Evolutionary conservation across 2,797 vertebrate genomes (phyloP).

Genomic region (Octomys mimax): DNA sequence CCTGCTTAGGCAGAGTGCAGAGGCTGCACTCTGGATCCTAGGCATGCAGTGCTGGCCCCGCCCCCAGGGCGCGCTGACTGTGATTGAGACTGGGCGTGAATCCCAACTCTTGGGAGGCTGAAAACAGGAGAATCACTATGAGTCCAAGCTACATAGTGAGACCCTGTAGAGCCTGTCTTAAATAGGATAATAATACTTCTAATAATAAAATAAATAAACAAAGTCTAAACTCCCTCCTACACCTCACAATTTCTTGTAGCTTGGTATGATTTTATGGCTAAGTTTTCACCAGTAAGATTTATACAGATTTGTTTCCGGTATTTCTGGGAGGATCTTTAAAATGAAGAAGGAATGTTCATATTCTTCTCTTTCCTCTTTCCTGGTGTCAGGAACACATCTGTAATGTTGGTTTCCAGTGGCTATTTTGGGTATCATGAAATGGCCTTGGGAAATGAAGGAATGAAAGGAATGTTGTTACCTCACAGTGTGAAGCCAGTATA

Average conservation of each 20-base stretch:
- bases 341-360: not conserved
- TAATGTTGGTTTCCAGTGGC: not conserved
- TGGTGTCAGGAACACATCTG: not conserved
- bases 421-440: constrained; percentile 47
- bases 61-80: no score
- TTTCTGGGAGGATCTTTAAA: constrained; percentile 58
- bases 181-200: no score
- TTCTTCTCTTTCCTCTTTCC: constrained; percentile 45
- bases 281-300: constrained; percentile 45
- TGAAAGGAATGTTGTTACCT: not conserved
- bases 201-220: no score
- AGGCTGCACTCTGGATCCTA: no score
- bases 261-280: constrained; percentile 36
- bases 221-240: not conserved
- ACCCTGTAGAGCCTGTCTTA: no score
- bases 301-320: constrained; percentile 2
- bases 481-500: not conserved
- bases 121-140: no score
- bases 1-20: no score
- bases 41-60: no score
- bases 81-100: no score
- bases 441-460: constrained; percentile 32
- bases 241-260: not conserved
- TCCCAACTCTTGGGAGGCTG: no score
- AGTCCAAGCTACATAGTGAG: no score